Evolutionary conservation across 2,888 invertebrate genomes (phyloP), one percentile per base, ranked within the genome.

Genomic region (Linnaemya vulpina): DNA sequence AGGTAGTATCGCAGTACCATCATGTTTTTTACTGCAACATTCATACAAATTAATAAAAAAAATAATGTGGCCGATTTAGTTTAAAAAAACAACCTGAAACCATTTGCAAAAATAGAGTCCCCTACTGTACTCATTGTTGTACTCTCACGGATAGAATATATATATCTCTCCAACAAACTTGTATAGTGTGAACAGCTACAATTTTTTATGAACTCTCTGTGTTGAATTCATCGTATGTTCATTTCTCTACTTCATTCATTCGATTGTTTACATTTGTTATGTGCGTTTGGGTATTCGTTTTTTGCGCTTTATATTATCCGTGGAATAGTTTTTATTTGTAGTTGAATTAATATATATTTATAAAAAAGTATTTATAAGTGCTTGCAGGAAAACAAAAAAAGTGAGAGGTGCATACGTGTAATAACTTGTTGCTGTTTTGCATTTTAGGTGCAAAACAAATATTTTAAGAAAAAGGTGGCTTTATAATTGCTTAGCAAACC

Each of bases 181-280:
- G 10, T 20, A 20, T 9, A 4, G 20, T 53, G 17, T 22, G 22
- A 53, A 53, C 51, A 10, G 51, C 2, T 5, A 53, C 4, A 30
- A 58, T 38, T 35, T 22, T 60, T 62, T 68, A 22, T 38, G 9
- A 38, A 8, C 3, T 38, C 38, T 38, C 38, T 10, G 3, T 5
- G 30, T 30, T 30, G 5, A 30, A 30, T 30, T 30, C 30, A 30
- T 30, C 5, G 30, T 49, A 51, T 43, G 4, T 65, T 73, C 51
- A 15, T 73, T 55, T 70, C 0, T 2, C 17, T 40, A 22, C 20
- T 46, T 40, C 40, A 35, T 68, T 83, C 67, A 83, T 77, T 83
- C 73, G 77, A 67, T 73, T 71, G 77, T 73, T 83, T 78, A 55
- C 83, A 49, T 78, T 74, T 53, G 71, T 38, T 9, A 20, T 5